These are phyloP conservation scores for Rotaria socialis DNA, from an alignment of 2,888 invertebrate genomes.

Conservation along the genomic window DNA sequence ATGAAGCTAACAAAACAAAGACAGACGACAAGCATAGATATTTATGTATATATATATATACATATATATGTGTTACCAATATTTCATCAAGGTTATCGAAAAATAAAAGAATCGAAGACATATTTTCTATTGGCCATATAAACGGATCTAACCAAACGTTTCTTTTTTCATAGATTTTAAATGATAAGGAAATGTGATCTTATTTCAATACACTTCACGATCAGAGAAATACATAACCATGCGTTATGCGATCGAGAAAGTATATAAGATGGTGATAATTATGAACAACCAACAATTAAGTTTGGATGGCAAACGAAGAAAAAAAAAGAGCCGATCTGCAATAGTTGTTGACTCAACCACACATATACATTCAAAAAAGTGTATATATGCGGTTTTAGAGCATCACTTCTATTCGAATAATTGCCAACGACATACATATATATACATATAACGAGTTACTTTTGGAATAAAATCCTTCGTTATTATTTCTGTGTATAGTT, in stretches of 20 bases:
- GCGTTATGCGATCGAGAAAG: background rate
- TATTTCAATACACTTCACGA: background rate
- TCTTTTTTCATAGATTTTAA: background rate
- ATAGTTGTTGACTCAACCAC: background rate
- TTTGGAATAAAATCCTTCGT: background rate
- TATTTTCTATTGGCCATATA: background rate
- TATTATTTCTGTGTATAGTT: background rate
- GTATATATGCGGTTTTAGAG: background rate
- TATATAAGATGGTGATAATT: background rate
- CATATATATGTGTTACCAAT: background rate
- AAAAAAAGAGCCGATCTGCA: background rate
- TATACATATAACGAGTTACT: background rate
- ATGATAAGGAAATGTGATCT: background rate
- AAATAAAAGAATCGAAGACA: background rate
- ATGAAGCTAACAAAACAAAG: background rate
- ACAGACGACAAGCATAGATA: background rate
- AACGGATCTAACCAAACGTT: background rate
- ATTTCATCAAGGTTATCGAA: background rate
- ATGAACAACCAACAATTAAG: background rate
- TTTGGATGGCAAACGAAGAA: background rate
- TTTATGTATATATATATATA: background rate
- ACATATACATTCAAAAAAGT: background rate
- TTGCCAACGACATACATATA: background rate
- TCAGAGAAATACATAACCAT: background rate
- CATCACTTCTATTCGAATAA: slow-evolving; percentile 1